Base-by-base conservation (phyloP, 2,113 vertebrate species). In the Ahaetulla prasina region DNA sequence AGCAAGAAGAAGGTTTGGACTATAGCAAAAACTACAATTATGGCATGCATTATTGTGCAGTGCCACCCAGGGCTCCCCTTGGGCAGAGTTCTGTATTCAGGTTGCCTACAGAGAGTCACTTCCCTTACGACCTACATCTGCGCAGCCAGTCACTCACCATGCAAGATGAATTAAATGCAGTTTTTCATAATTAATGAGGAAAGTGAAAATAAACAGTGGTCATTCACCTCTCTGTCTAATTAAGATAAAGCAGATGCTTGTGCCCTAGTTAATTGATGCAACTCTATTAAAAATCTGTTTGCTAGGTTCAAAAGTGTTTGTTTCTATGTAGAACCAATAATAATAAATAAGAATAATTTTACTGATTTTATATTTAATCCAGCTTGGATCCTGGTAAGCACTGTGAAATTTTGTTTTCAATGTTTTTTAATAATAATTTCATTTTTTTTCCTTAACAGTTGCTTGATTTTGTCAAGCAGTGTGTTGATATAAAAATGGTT, bases 71-170 rank as follows among this genome's bases (percentile, higher is more conserved):
- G 98, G 97, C 98, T 97, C 98, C 98, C 97, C 98, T 99, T 95
- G 98, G 98, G 97, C 98, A 99, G 97, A 98, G 98, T 97, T 98
- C 99, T 85, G 98, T 99, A 98, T 99, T 99, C 98, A 98, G 98
- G 96, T 98, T 99, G 95, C 98, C 99, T 97, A 98, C 98, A 93
- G 99, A 99, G 98, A 98, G 97, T 96, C 98, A 99, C 97, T 99
- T 99, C 97, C 98, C 99, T 94, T 99, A 99, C 91, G 99, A 99
- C 96, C 98, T 99, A 97, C 99, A 99, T 98, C 98, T 99, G 98
- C 99, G 99, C 97, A 98, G 98, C 97, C 99, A 99, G 96, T 97
- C 98, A 96, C 99, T 99, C 97, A 98, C 98, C 96, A 97, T 98
- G 97, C 99, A 99, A 97, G 99, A 98, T 97, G 99, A 99, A 98